Percentiles rank a stretch among this genome's conserved stretches.
These are phyloP conservation scores for Rattus rattus DNA, from an alignment of 2,113 vertebrate genomes.

Conservation along the genomic window DNA sequence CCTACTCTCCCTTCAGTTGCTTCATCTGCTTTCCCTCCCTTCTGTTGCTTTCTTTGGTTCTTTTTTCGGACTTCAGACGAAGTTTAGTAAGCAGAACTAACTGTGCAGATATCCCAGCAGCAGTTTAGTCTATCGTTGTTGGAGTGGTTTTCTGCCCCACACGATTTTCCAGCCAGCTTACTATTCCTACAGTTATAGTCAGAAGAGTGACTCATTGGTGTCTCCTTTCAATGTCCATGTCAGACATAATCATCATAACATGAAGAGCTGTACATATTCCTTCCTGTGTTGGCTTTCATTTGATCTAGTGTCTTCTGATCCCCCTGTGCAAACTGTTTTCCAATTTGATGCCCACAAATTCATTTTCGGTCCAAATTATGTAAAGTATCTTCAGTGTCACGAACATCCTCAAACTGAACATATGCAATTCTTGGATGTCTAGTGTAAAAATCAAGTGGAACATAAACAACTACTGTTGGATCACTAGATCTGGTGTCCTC, in stretches of 20 bases:
- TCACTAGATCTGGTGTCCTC: background rate
- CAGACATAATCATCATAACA: background rate
- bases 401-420: background rate
- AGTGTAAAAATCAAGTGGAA: background rate
- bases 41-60: conserved; percentile 56
- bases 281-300: background rate
- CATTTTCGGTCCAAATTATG: background rate
- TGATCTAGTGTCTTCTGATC: background rate
- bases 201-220: background rate
- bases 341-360: background rate
- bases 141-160: background rate
- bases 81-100: conserved; percentile 79
- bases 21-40: conserved; percentile 79
- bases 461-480: background rate
- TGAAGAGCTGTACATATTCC: background rate
- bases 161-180: background rate
- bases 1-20: conserved; percentile 70
- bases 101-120: conserved; percentile 78
- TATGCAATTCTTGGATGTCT: background rate
- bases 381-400: background rate
- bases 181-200: background rate
- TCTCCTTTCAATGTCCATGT: background rate
- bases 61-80: conserved; percentile 66
- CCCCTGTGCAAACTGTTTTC: background rate
- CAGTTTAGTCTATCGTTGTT: conserved; percentile 68